These are phyloP conservation scores for Pseudomyrmex cubaensis DNA, from an alignment of 1,140 invertebrate genomes.

Conservation along the genomic window DNA sequence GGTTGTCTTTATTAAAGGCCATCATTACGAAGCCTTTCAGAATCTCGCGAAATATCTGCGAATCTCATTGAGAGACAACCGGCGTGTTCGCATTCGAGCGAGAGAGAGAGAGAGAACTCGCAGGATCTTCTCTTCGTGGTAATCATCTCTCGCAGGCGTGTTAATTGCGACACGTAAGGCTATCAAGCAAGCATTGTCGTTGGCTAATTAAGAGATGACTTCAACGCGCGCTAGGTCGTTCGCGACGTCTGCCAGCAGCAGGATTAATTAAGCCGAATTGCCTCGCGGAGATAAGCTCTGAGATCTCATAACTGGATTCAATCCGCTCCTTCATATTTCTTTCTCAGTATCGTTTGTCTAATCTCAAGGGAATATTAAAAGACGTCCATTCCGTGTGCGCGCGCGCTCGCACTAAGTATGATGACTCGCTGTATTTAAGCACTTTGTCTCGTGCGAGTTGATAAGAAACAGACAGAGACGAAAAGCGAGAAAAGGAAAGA, in stretches of 20 bases:
- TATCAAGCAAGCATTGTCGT: conserved; percentile 81
- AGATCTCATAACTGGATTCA: conserved; percentile 66
- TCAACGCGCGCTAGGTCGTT: conserved; percentile 67
- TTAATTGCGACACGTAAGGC: conserved; percentile 83
- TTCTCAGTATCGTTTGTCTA: conserved; percentile 54
- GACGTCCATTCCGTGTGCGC: conserved; percentile 17
- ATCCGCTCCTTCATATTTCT: conserved; percentile 61
- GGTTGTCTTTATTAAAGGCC: conserved; percentile 14
- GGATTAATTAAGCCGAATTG: conserved; percentile 82
- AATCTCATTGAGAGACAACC: conserved; percentile 24
- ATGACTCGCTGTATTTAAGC: conserved; percentile 39
- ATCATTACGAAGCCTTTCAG: conserved; percentile 4
- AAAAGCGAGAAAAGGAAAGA: not conserved
- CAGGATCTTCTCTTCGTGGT: conserved; percentile 51
- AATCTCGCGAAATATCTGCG: conserved; percentile 21
- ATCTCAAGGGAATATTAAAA: conserved; percentile 58
- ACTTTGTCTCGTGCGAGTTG: conserved; percentile 19
- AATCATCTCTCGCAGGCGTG: conserved; percentile 64
- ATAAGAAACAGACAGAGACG: conserved; percentile 26
- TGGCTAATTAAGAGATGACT: conserved; percentile 82
- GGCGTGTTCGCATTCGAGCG: not conserved
- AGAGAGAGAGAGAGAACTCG: conserved; percentile 1
- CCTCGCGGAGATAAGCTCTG: conserved; percentile 50
- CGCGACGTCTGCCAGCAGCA: conserved; percentile 58
- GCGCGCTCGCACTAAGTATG: conserved; percentile 17